Base-by-base conservation (phyloP, 2,888 invertebrate genomes). In the Caenorhabditis sp. region DNA sequence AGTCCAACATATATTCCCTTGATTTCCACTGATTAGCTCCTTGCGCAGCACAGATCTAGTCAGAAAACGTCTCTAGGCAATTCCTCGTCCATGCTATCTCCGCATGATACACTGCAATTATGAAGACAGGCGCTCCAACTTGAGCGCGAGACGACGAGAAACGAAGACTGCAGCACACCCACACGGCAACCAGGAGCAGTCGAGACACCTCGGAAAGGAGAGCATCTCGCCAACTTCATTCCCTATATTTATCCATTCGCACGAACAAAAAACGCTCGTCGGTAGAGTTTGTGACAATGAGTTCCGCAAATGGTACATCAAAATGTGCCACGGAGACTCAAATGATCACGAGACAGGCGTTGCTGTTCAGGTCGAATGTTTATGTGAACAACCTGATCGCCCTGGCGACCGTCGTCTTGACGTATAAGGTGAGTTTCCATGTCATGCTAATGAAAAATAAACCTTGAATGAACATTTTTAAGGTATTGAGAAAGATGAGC, bases 351-450 rank as follows among this genome's bases (percentile, higher is more conserved):
- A 11, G 67, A 24, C 40, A 24, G 8, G 53, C 67, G 24, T 40
- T 22, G 5, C n/a, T 67, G 13, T 69, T 69, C 69, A 11, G 58
- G 13, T 47, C 69, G 15, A 69, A 60, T 26, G 67, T 67, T 11
- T 24, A 13, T 6, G 1, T 6, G 13, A 67, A 67, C 18, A 18
- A 44, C 44, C 11, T n/a, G 15, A 26, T 67, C n/a, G 55, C 26
- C 3, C 18, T 67, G n/a, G 3, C 35, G 11, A 67, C 67, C 1
- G 24, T 67, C 15, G 2, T 26, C 40, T 13, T 35, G 35, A 65
- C 35, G 8, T 2, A n/a, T 9, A 22, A 15, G 64, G 64, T 37
- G 8, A 65, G 56, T 18, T n/a, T n/a, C n/a, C n/a, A n/a, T 20
- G 47, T 8, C n/a, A 28, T 47, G 5, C 24, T 22, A 32, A 18